A percentile compares a stretch with the other conserved stretches of the same genome.
phyloP scores from a whole-genome alignment of 2,888 invertebrate species.

The Cephus pygmeus region DNA sequence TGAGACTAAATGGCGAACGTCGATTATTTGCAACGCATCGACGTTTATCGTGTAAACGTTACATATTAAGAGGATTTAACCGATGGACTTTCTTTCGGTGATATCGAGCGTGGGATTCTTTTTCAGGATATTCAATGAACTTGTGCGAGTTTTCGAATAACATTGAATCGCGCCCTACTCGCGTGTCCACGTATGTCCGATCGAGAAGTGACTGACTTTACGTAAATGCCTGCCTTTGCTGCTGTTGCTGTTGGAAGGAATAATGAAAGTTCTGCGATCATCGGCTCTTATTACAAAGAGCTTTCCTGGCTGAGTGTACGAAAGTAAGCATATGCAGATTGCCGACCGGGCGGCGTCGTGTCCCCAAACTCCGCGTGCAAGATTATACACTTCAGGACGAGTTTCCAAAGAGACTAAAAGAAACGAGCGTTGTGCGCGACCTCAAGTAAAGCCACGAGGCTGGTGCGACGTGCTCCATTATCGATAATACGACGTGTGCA shows the following conservation, averaged over 20 bases:
- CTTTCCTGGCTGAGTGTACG: slow-evolving; percentile 21
- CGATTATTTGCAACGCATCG: no score
- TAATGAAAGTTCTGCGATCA: no score
- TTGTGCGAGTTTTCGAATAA: no score
- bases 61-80: no score
- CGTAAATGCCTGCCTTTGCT: no score
- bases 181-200: no score
- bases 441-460: slow-evolving; percentile 23
- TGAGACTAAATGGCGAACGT: no score
- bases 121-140: no score
- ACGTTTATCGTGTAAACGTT: no score
- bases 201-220: no score
- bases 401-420: slow-evolving; percentile 35
- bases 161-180: no score
- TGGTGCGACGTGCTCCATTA: slow-evolving; percentile 26
- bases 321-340: slow-evolving; percentile 57
- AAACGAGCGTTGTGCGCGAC: slow-evolving; percentile 14
- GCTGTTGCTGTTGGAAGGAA: no score
- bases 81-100: not conserved
- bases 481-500: slow-evolving; percentile 56
- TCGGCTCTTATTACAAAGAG: not conserved
- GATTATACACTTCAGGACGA: slow-evolving; percentile 56
- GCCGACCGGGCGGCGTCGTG: slow-evolving; percentile 47
- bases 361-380: slow-evolving; percentile 54
- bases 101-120: not conserved